Percentiles rank a stretch among this genome's conserved stretches.
Evolutionary conservation across 1,140 invertebrate genomes (phyloP).

Genomic region (Gonioctena quinquepunctata): DNA sequence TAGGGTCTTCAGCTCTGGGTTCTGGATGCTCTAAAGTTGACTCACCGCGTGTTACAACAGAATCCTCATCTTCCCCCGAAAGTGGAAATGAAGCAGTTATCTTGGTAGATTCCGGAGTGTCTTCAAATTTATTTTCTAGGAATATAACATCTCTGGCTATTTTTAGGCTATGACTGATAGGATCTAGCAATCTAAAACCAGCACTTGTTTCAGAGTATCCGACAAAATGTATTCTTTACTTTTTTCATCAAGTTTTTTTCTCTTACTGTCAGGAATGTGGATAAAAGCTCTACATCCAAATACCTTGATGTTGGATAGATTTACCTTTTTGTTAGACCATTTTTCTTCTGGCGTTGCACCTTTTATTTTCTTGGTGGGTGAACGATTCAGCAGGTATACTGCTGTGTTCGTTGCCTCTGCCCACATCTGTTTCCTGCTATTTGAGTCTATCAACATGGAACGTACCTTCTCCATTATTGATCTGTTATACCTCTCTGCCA

Average conservation of each 20-base stretch:
- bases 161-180: conserved; percentile 4
- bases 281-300: conserved; percentile 56
- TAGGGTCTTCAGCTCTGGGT: not conserved
- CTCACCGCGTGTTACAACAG: not conserved
- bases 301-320: conserved; percentile 37
- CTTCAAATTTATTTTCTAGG: no score
- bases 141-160: conserved; percentile 6
- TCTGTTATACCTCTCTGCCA: conserved; percentile 48
- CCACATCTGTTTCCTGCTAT: conserved; percentile 51
- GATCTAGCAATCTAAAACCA: conserved; percentile 50
- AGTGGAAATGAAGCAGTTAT: not conserved
- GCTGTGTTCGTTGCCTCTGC: conserved; percentile 50
- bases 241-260: conserved; percentile 50
- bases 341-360: conserved; percentile 54
- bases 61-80: not conserved
- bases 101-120: no score
- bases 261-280: conserved; percentile 50
- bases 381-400: conserved; percentile 50
- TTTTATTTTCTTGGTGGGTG: conserved; percentile 39
- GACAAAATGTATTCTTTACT: conserved; percentile 52
- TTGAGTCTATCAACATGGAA: conserved; percentile 37
- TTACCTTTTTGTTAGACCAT: conserved; percentile 37
- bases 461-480: conserved; percentile 45
- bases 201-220: conserved; percentile 54
- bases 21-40: not conserved